phyloP scores from a whole-genome alignment of 2,888 invertebrate species.

The Apamea epomidion region DNA sequence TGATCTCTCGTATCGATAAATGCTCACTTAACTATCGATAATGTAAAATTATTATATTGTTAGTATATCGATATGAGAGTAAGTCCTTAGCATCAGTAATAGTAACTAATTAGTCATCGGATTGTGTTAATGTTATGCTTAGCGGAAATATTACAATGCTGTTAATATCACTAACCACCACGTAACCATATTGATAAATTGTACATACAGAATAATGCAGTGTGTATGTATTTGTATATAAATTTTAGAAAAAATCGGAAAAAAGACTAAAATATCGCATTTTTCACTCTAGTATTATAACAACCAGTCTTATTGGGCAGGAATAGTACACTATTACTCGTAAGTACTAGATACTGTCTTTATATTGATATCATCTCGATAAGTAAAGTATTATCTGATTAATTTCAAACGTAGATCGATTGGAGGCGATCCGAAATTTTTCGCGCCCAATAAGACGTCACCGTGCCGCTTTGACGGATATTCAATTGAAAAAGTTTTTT shows the following conservation, averaged over 20 bases:
- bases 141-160: constrained; percentile 62
- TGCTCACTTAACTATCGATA: constrained; percentile 63
- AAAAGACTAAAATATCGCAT: constrained; percentile 77
- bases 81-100: constrained; percentile 61
- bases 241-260: constrained; percentile 78
- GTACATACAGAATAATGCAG: constrained; percentile 74
- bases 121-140: constrained; percentile 63
- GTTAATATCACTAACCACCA: constrained; percentile 59
- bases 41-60: constrained; percentile 45
- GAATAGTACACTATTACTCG: constrained; percentile 64
- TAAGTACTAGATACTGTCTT: constrained; percentile 60
- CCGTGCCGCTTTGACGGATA: constrained; percentile 55
- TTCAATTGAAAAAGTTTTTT: constrained; percentile 62
- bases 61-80: constrained; percentile 63
- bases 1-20: constrained; percentile 65
- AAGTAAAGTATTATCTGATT: constrained; percentile 52
- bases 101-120: constrained; percentile 50
- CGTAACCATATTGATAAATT: constrained; percentile 60
- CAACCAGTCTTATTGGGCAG: constrained; percentile 72
- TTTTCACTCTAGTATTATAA: constrained; percentile 67
- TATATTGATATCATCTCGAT: constrained; percentile 55
- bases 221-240: constrained; percentile 84
- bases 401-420: constrained; percentile 52
- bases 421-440: constrained; percentile 54
- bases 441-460: constrained; percentile 67